Conservation (phyloP, 2,113 vertebrate genomes). For the Theristicus caerulescens region DNA sequence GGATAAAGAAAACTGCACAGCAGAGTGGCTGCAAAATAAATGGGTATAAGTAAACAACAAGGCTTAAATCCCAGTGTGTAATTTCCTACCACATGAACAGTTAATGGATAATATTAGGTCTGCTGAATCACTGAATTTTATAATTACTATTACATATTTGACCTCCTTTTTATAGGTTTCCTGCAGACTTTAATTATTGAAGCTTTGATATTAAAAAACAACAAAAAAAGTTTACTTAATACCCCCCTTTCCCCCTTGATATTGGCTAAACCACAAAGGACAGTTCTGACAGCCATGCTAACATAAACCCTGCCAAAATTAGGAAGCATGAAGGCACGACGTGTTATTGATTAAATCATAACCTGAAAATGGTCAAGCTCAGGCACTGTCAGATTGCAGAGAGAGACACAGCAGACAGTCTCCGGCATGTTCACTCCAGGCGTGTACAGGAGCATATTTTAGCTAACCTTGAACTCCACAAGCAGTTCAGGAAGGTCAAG, state of each 20-base stretch:
- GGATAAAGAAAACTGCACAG: neutral
- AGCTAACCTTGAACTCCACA: neutral
- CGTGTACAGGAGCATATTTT: neutral
- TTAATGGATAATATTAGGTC: neutral
- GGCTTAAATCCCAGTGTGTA: neutral
- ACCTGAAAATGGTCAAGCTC: constrained; percentile 13
- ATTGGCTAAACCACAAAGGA: constrained; percentile 11
- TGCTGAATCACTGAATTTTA: constrained; percentile 6
- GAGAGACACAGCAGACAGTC: neutral
- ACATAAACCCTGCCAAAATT: neutral
- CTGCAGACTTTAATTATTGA: constrained; percentile 17
- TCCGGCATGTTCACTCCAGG: neutral
- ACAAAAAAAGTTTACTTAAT: neutral
- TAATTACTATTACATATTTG: constrained; percentile 18
- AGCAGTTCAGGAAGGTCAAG: constrained; percentile 3
- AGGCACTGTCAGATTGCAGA: neutral
- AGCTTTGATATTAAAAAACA: constrained; percentile 2
- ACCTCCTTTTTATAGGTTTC: constrained; percentile 16
- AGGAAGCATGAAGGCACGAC: neutral
- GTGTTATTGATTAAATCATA: constrained; percentile 35
- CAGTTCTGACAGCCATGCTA: neutral
- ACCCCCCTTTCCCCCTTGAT: neutral
- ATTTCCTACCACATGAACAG: neutral
- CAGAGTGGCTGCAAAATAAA: neutral
- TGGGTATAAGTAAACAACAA: neutral